A percentile compares a stretch with the other conserved stretches of the same genome.
Conservation (phyloP, 2,888 invertebrate genomes). For the Coenonympha glycerion region DNA sequence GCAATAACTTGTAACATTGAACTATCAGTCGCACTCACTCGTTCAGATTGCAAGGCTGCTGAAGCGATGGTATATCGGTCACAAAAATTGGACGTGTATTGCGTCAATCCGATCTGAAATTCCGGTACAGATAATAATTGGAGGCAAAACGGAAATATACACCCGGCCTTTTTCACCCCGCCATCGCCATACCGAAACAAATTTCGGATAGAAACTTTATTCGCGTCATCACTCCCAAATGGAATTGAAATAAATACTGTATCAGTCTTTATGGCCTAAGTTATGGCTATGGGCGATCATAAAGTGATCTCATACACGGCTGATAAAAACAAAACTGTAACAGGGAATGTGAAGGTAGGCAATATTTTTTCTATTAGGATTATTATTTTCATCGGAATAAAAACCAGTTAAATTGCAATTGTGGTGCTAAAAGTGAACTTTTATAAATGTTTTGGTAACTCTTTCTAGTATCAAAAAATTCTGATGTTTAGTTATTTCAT, state of each 20-base stretch:
- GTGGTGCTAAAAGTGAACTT: background rate
- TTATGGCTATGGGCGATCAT: constrained; percentile 27
- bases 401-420: background rate
- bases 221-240: constrained; percentile 27
- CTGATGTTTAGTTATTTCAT: no score
- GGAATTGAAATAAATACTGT: constrained; percentile 29
- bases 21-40: background rate
- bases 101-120: constrained; percentile 10
- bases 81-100: constrained; percentile 14
- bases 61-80: constrained; percentile 11
- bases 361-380: constrained; percentile 20
- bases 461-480: no score
- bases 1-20: background rate
- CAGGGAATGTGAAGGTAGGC: constrained; percentile 16
- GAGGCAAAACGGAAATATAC: constrained; percentile 10
- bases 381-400: constrained; percentile 1
- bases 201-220: constrained; percentile 22
- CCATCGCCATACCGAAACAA: constrained; percentile 17
- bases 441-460: no score
- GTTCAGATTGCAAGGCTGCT: background rate
- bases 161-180: constrained; percentile 1
- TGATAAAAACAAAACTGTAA: constrained; percentile 25
- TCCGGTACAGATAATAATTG: constrained; percentile 15
- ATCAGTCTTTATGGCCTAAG: constrained; percentile 27
- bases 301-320: constrained; percentile 27